Conservation (phyloP, 1,140 invertebrate genomes). For the Ctenoplectra terminalis region DNA sequence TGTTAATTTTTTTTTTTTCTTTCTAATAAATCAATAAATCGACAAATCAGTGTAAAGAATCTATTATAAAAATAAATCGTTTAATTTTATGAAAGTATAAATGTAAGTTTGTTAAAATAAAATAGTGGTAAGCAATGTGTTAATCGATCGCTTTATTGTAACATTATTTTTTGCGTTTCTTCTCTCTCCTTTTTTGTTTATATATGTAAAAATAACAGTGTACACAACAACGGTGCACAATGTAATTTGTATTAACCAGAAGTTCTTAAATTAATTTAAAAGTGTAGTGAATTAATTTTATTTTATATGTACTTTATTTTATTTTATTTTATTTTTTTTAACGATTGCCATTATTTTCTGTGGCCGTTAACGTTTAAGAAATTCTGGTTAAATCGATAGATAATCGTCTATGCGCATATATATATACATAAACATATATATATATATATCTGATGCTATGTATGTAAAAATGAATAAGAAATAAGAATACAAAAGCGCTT, state of each 20-base stretch:
- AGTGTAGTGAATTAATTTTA: neutral
- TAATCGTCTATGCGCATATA: constrained; percentile 13
- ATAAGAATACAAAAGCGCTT: constrained; percentile 11
- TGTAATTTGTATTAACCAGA: constrained; percentile 21
- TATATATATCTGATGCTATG: constrained; percentile 32
- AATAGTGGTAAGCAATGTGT: neutral
- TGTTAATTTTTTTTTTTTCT: no score
- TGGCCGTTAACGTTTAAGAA: neutral
- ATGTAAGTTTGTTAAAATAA: neutral
- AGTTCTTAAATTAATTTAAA: constrained; percentile 1
- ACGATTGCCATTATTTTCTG: neutral
- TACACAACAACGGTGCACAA: neutral
- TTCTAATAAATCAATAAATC: constrained; percentile 14
- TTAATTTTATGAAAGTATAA: constrained; percentile 5
- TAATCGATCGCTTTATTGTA: neutral
- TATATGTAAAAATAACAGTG: neutral
- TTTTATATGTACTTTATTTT: no score
- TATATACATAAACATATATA: neutral
- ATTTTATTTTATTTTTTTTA: neutral
- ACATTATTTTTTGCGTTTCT: constrained; percentile 2
- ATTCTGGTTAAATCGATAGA: constrained; percentile 17
- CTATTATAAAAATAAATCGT: constrained; percentile 12
- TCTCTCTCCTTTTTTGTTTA: neutral
- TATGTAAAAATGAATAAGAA: constrained; percentile 22
- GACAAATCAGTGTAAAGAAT: neutral